These are phyloP conservation scores for Hermaeophaga mercurialis DNA, from an alignment of 2,888 invertebrate genomes.

Conservation along the genomic window DNA sequence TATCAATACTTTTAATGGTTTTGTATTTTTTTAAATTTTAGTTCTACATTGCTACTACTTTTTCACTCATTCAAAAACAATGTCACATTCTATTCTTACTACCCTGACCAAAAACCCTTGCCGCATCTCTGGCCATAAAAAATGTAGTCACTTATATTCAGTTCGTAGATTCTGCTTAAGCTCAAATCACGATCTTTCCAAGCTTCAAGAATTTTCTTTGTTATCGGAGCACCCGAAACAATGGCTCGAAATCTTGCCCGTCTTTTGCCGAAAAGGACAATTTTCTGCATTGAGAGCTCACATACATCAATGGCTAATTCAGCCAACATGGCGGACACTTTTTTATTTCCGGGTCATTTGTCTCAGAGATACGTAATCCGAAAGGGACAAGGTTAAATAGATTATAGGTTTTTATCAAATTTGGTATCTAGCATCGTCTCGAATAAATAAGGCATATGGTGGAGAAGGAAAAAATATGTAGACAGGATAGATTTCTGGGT, in stretches of 20 bases:
- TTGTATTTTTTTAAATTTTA: no score
- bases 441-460: neutral
- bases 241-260: conserved; percentile 2
- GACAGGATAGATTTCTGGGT: neutral
- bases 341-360: conserved; percentile 27
- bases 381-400: conserved; percentile 25
- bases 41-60: no score
- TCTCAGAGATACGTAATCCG: conserved; percentile 21
- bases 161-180: no score
- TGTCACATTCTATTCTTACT: no score
- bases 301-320: conserved; percentile 27
- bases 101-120: no score
- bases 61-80: no score
- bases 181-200: neutral
- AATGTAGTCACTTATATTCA: no score
- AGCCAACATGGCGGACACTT: conserved; percentile 21
- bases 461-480: neutral
- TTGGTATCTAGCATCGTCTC: neutral
- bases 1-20: no score
- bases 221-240: conserved; percentile 19
- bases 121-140: no score
- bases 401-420: conserved; percentile 20
- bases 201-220: conserved; percentile 17
- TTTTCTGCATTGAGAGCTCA: conserved; percentile 18
- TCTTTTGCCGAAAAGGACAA: conserved; percentile 17